Evolutionary conservation across 2,113 vertebrate genomes (phyloP).

Genomic region (Poicephalus meyeri): DNA sequence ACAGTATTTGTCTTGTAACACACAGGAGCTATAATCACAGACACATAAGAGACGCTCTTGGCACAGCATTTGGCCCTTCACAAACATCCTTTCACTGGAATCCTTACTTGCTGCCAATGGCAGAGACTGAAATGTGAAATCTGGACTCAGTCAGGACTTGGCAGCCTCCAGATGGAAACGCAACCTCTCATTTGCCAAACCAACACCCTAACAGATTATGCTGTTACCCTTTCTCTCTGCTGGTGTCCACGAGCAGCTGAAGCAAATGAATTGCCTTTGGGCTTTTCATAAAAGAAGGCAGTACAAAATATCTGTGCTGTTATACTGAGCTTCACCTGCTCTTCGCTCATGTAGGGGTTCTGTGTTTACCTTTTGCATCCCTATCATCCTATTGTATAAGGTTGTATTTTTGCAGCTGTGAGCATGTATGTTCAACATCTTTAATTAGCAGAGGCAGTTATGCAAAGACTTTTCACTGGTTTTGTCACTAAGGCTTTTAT

Average conservation of each 20-base stretch:
- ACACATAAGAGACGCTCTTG: neutral
- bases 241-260: neutral
- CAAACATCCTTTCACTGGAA: neutral
- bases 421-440: rapidly evolving
- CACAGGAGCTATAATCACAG: neutral
- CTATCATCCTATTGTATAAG: neutral
- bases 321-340: neutral
- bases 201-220: neutral
- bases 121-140: neutral
- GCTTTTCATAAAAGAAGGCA: neutral
- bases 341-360: neutral
- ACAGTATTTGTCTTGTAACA: neutral
- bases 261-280: neutral
- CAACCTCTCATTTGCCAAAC: neutral
- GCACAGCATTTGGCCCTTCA: neutral
- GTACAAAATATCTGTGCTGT: neutral
- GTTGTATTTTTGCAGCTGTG: neutral
- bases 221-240: neutral
- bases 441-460: neutral
- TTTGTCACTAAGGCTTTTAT: neutral
- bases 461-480: neutral
- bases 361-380: neutral
- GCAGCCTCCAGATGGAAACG: neutral
- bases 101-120: neutral
- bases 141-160: neutral